A percentile compares a stretch with the other conserved stretches of the same genome.
Conservation (phyloP, 2,797 vertebrate species). For the Channallabes apus region DNA sequence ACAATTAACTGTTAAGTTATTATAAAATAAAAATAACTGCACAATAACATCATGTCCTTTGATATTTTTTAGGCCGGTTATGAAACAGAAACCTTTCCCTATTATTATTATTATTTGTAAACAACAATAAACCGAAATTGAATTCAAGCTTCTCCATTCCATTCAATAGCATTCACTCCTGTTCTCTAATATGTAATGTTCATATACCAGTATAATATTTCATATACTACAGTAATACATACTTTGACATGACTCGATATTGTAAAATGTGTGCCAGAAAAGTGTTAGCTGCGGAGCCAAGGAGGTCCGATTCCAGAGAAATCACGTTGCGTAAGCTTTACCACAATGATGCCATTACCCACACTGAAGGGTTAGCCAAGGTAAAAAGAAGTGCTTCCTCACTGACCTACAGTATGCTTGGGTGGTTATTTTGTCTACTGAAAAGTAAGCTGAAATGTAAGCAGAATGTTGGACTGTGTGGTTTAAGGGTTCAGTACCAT, state of each 20-base stretch:
- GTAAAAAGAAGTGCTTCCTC: conserved; percentile 32
- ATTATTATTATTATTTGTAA: background rate
- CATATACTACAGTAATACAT: background rate
- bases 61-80: background rate
- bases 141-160: background rate
- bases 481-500: conserved; percentile 21
- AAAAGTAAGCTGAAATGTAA: conserved; percentile 37
- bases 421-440: conserved; percentile 30
- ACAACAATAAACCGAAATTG: background rate
- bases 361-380: conserved; percentile 31
- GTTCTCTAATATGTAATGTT: background rate
- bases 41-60: background rate
- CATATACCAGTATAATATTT: background rate
- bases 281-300: conserved; percentile 9
- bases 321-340: conserved; percentile 29
- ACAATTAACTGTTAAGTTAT: background rate
- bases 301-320: background rate
- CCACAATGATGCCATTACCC: conserved; percentile 41
- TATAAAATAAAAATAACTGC: background rate
- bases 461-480: conserved; percentile 25
- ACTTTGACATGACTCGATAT: background rate
- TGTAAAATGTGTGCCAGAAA: conserved; percentile 17
- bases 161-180: background rate
- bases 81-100: background rate
- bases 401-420: conserved; percentile 16